Evolutionary conservation across 2,113 vertebrate species (phyloP), one percentile per base, ranked within the genome.

Genomic region (Rostratula benghalensis): DNA sequence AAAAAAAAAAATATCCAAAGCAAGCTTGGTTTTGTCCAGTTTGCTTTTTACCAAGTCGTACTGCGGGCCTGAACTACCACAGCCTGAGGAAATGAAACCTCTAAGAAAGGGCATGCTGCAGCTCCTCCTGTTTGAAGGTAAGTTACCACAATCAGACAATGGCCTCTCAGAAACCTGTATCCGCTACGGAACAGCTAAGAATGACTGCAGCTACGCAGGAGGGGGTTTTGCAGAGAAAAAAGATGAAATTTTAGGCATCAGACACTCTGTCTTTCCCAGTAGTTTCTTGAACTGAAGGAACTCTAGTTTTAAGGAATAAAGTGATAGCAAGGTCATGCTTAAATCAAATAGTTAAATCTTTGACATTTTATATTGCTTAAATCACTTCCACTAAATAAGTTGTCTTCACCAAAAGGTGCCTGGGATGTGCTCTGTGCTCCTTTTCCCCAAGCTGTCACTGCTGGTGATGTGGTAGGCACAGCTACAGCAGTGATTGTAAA

Each of bases 91-190:
- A 94, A 81, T 54, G 11, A 86, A 94, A 83, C 21, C 24, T 63
- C 27, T 60, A 2, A 37, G 59, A 63, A 82, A 33, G 22, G 17
- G 11, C 28, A 56, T 0, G 0, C n/a, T 74, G 43, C 65, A 71
- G 56, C 30, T 83, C 20, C 64, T 70, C 27, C n/a, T 33, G 10
- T 89, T 83, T 46, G 68, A 59, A 83, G 59, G 75, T 94, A 91
- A 95, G 61, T 82, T 82, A 21, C 76, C 37, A 4, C 57, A 61
- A 80, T 27, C 23, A 61, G 41, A 22, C 28, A 7, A 35, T 20
- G 64, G 54, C 7, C 22, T 83, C 59, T 76, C 50, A 63, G 71
- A 65, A 79, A 82, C 35, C 57, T 1, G 0, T 57, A 21, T 39
- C 54, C 92, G 59, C 50, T 10, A 8, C 2, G 37, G 64, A 80